phyloP scores from a whole-genome alignment of 2,888 invertebrate genomes.

The Eubasilissa splendida region DNA sequence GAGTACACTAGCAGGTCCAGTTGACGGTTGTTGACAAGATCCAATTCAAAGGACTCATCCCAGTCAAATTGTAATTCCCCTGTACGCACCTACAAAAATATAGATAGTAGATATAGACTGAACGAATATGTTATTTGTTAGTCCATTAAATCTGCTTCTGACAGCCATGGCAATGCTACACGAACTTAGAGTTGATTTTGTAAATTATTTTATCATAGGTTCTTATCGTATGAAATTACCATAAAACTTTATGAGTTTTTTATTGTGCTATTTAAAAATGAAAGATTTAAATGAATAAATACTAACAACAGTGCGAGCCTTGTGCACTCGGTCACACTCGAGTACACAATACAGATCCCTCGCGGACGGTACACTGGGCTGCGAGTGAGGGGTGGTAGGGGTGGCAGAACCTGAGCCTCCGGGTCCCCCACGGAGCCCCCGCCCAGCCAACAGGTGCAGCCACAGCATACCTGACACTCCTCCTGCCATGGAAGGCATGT shows the following conservation, averaged over 20 bases:
- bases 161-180: too few relatives aligned
- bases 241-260: too few relatives aligned
- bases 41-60: slow-evolving; percentile 99
- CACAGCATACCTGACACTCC: slow-evolving; percentile 89
- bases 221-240: too few relatives aligned
- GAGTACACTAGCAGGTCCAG: slow-evolving; percentile 97
- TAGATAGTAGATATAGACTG: background rate
- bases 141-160: too few relatives aligned
- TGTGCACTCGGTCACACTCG: slow-evolving; percentile 96
- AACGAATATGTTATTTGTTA: too few relatives aligned
- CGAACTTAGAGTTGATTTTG: background rate
- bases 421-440: slow-evolving; percentile 85
- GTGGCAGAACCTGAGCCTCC: slow-evolving; percentile 81
- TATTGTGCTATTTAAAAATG: background rate
- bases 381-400: slow-evolving; percentile 73
- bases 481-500: slow-evolving; percentile 67
- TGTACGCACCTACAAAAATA: slow-evolving; percentile 78
- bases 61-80: slow-evolving; percentile 98
- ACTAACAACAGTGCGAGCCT: slow-evolving; percentile 92
- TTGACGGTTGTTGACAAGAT: slow-evolving; percentile 94
- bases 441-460: slow-evolving; percentile 91
- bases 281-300: background rate
- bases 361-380: slow-evolving; percentile 66
- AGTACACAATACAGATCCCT: slow-evolving; percentile 97
- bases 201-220: background rate